A percentile compares a stretch with the other conserved stretches of the same genome.
These are phyloP conservation scores for Cochlearius cochlearius DNA, from an alignment of 2,113 vertebrate genomes.

Conservation along the genomic window DNA sequence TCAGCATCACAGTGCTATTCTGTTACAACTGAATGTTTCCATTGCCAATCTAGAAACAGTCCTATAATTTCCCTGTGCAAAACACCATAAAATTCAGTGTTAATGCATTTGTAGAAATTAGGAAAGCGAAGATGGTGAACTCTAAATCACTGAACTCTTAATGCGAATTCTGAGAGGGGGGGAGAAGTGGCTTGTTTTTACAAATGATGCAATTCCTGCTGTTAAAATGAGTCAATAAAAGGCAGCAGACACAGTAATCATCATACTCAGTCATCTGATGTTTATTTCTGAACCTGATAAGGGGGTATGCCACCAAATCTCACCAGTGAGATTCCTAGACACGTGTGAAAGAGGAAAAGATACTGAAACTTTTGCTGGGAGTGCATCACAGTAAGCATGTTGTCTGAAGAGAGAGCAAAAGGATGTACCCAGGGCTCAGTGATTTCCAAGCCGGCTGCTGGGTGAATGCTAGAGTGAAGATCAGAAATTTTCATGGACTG, in stretches of 20 bases:
- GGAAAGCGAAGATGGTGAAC: background rate
- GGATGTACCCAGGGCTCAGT: rapidly evolving
- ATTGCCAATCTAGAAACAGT: background rate
- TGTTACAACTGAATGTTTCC: background rate
- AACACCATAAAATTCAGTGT: background rate
- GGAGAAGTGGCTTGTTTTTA: background rate
- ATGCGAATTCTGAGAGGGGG: background rate
- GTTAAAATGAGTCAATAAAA: background rate
- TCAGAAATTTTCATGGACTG: background rate
- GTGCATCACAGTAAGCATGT: background rate
- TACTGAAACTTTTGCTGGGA: background rate
- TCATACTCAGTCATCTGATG: background rate
- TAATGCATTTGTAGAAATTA: background rate
- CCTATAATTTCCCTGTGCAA: background rate
- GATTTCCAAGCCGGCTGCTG: background rate
- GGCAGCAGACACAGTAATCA: background rate
- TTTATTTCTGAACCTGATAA: background rate
- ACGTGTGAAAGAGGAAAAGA: background rate
- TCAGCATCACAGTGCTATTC: background rate
- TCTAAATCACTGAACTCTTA: background rate
- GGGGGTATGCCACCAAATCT: background rate
- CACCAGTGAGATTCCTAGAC: background rate
- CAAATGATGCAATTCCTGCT: background rate
- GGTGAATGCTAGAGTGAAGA: background rate
- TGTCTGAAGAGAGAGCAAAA: background rate